Percentiles rank a stretch among this genome's conserved stretches.
These are phyloP conservation scores for Aphelenchoides avenae DNA, from an alignment of 1,140 invertebrate species.

Conservation along the genomic window DNA sequence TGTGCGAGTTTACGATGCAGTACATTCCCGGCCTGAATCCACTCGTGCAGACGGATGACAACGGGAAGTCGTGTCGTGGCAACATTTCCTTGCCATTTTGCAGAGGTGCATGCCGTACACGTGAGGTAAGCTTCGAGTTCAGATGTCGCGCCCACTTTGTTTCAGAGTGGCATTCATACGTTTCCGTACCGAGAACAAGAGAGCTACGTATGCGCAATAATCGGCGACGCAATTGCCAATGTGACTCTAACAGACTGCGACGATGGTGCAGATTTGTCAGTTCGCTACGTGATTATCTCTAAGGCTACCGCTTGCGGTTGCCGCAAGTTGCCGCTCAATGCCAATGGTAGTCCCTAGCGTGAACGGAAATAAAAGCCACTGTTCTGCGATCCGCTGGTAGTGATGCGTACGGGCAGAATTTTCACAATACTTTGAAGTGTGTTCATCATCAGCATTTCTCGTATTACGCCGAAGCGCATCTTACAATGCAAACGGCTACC, in stretches of 20 bases:
- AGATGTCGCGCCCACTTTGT: conserved; percentile 8
- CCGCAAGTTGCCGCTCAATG: conserved; percentile 8
- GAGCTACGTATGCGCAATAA: conserved; percentile 21
- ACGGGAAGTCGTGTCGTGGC: conserved; percentile 27
- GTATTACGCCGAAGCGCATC: no score
- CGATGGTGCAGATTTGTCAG: conserved; percentile 18
- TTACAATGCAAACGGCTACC: no score
- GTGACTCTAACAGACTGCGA: conserved; percentile 27
- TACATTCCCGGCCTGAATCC: conserved; percentile 30
- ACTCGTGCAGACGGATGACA: conserved; percentile 20
- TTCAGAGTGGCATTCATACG: conserved; percentile 26
- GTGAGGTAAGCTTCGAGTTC: conserved; percentile 20
- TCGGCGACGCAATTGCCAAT: conserved; percentile 20
- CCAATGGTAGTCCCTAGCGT: no score
- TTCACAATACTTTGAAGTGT: no score
- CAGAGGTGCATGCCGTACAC: conserved; percentile 16
- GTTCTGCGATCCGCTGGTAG: no score
- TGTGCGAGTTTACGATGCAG: conserved; percentile 21
- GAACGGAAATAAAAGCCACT: no score
- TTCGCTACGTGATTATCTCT: conserved; percentile 31
- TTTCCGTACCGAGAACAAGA: conserved; percentile 24
- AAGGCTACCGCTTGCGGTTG: conserved; percentile 32
- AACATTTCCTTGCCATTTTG: conserved; percentile 27
- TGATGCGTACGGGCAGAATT: no score
- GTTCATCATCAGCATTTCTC: no score